Base-by-base conservation (phyloP, 2,113 vertebrate species). In the Silurus asotus region DNA sequence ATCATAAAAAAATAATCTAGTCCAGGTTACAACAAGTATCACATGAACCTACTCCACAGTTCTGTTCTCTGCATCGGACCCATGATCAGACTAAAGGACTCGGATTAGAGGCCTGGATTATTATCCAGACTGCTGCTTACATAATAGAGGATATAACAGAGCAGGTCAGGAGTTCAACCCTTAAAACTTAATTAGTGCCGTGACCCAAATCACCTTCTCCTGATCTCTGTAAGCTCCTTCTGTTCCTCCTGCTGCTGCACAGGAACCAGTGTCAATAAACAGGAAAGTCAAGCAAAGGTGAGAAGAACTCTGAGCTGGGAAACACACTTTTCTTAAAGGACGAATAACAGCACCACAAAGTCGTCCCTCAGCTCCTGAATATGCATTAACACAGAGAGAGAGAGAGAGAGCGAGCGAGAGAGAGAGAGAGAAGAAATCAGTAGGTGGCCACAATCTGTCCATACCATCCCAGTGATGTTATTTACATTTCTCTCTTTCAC, bases 201-300 rank as follows among this genome's bases (percentile, higher is more conserved):
- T 80, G 76, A 86, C 84, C 84, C 37, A 23, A 28, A 80, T 80
- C 76, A 49, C 9, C 64, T n/a, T 76, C 14, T 28, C 6, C 20
- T 19, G 5, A 53, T 15, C 49, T 59, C 70, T 59, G 75, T 61
- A n/a, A 84, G 83, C 69, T 19, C 59, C 37, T 14, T 28, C 37
- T 37, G 59, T 11, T 48, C 37, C 37, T 19, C 6, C 53, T 45
- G 19, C 64, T 37, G 23, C 72, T n/a, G 72, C 48, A 51, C 20
- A 19, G n/a, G 23, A 76, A 37, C 23, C 25, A 23, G 51, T 49
- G 49, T 20, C 58, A 65, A 28, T 45, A 28, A 69, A 6, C 5
- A 49, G 53, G 49, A 56, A 80, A 55, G 64, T 81, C 76, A 61
- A 14, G 25, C 14, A 15, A 20, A 80, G 51, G 64, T 45, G 28